Percentiles rank a stretch among this genome's conserved stretches.
phyloP scores from a whole-genome alignment of 1,140 invertebrate species.

The Sitodiplosis mosellana region DNA sequence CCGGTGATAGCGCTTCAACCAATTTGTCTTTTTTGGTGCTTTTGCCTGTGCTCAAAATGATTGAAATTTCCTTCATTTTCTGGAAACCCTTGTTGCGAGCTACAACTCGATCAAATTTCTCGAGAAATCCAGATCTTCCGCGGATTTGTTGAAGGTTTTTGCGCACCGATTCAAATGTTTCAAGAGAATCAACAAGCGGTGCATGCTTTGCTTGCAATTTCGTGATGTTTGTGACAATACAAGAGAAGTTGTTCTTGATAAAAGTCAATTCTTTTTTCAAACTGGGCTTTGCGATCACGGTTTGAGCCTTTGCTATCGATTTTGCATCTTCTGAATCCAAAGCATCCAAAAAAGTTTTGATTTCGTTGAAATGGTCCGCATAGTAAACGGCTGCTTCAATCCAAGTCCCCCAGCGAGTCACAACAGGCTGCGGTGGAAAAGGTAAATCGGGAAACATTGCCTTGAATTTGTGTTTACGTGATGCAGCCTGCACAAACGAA shows the following conservation, averaged over 20 bases:
- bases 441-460: conserved; percentile 14
- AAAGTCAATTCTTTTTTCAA: neutral
- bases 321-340: neutral
- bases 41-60: neutral
- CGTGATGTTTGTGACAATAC: neutral
- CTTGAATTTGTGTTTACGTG: conserved; percentile 14
- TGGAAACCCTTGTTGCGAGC: neutral
- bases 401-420: conserved; percentile 26
- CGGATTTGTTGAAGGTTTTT: neutral
- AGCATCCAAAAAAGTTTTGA: neutral
- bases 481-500: conserved; percentile 13
- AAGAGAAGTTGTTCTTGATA: neutral
- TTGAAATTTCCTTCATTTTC: neutral
- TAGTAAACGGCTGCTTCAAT: conserved; percentile 12
- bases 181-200: neutral
- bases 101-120: neutral
- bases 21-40: neutral
- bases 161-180: neutral
- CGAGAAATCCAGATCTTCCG: neutral
- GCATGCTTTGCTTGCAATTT: neutral
- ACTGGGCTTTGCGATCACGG: neutral
- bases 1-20: neutral
- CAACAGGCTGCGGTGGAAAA: conserved; percentile 20
- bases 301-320: neutral
- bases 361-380: neutral